Percentiles rank a stretch among this genome's conserved stretches.
Conservation (phyloP, 2,113 vertebrate species). For the Bombycilla garrulus region DNA sequence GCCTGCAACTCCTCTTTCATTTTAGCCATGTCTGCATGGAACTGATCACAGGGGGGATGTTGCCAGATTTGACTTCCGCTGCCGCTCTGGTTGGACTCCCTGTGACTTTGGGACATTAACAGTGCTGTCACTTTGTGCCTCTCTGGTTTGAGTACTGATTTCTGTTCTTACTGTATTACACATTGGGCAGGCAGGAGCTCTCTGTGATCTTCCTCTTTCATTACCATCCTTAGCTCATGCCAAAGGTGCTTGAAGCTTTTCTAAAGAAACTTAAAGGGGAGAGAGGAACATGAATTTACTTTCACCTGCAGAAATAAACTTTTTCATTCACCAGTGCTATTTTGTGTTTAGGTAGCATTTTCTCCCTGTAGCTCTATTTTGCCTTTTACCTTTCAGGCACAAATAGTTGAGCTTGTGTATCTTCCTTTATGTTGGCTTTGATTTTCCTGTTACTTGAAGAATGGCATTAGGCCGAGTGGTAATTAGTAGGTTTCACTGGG, state of each 20-base stretch:
- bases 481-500: not conserved
- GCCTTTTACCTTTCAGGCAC: not conserved
- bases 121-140: not conserved
- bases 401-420: not conserved
- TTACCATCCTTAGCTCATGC: not conserved
- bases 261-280: not conserved
- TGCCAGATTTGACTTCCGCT: not conserved
- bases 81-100: not conserved
- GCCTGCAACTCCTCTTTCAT: not conserved
- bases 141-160: not conserved
- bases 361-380: not conserved
- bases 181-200: not conserved
- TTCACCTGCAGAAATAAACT: not conserved
- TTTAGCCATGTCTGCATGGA: not conserved
- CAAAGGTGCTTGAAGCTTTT: not conserved
- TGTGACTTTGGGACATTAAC: not conserved
- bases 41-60: not conserved
- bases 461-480: not conserved
- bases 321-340: rapidly evolving
- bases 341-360: not conserved
- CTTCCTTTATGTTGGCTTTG: not conserved
- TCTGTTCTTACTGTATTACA: not conserved
- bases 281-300: not conserved
- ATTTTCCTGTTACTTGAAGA: not conserved
- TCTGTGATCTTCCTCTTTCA: not conserved